Evolutionary conservation across 2,797 vertebrate genomes (phyloP).

Genomic region (Sardinella longiceps): DNA sequence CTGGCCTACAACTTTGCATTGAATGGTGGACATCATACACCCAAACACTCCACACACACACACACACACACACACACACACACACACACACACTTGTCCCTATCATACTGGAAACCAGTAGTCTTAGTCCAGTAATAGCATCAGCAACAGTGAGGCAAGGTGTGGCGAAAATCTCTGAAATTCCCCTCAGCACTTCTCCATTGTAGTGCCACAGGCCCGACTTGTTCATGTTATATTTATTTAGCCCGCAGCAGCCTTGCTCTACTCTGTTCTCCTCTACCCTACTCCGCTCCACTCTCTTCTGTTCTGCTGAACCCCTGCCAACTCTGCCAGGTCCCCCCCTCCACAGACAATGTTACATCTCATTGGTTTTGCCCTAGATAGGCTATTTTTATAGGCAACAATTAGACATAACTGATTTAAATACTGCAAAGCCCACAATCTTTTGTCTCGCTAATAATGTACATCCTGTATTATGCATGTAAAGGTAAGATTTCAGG

Average conservation of each 20-base stretch:
- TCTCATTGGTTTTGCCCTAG: constrained; percentile 77
- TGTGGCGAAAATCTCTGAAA: constrained; percentile 48
- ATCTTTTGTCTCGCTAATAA: constrained; percentile 69
- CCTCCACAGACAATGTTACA: constrained; percentile 78
- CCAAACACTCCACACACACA: not conserved
- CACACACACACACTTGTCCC: not conserved
- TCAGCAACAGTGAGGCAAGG: constrained; percentile 26
- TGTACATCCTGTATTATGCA: constrained; percentile 39
- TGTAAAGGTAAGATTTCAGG: constrained; percentile 47
- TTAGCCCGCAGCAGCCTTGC: constrained; percentile 74
- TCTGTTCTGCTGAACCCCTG: constrained; percentile 73
- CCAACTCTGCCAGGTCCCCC: constrained; percentile 75
- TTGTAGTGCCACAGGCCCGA: constrained; percentile 69
- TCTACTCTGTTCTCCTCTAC: constrained; percentile 63
- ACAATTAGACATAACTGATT: constrained; percentile 81
- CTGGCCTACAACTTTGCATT: not conserved
- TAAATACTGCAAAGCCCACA: constrained; percentile 75
- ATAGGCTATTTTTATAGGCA: constrained; percentile 77
- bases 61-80: constrained; percentile 37
- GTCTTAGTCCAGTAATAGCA: constrained; percentile 48
- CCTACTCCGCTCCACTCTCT: constrained; percentile 49
- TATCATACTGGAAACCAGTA: constrained; percentile 47
- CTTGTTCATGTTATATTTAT: constrained; percentile 81
- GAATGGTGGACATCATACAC: not conserved
- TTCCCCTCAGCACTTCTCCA: constrained; percentile 61